A percentile compares a stretch with the other conserved stretches of the same genome.
Evolutionary conservation across 2,888 invertebrate species (phyloP).

Genomic region (Scelioninae gen. 2): DNA sequence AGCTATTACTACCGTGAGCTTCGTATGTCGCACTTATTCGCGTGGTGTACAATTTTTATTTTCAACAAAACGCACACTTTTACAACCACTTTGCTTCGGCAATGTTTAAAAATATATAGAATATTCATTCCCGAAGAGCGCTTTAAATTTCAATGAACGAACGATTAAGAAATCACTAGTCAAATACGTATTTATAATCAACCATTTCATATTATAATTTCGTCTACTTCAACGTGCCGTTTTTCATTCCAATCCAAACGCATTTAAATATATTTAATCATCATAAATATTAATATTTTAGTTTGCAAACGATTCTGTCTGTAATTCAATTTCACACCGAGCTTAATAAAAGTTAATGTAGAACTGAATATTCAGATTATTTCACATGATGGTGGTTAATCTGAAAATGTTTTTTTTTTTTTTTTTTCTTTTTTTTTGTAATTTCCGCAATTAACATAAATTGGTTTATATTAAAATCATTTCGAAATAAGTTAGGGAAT

Average conservation of each 20-base stretch:
- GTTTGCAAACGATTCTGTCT: constrained; percentile 11
- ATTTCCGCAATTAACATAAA: no score
- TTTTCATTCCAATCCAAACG: constrained; percentile 26
- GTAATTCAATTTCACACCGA: constrained; percentile 20
- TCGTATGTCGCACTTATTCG: constrained; percentile 58
- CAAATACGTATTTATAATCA: constrained; percentile 45
- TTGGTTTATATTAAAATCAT: no score
- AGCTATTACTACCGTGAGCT: constrained; percentile 61
- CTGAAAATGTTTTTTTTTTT: no score
- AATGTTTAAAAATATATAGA: constrained; percentile 36
- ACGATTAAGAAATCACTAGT: constrained; percentile 46
- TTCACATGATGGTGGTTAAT: no score
- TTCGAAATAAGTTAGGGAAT: no score
- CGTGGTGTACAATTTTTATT: constrained; percentile 48
- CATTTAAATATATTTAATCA: constrained; percentile 46
- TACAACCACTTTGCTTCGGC: constrained; percentile 31
- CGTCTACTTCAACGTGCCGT: constrained; percentile 13
- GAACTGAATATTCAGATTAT: constrained; percentile 16
- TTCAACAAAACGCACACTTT: constrained; percentile 38
- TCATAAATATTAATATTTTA: constrained; percentile 49
- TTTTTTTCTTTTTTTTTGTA: no score
- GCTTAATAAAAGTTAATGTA: constrained; percentile 16
- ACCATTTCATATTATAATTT: constrained; percentile 51
- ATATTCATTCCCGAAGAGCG: constrained; percentile 31
- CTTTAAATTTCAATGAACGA: constrained; percentile 38